These are phyloP conservation scores for Smittia aterrima DNA, from an alignment of 2,888 invertebrate species.

Conservation along the genomic window DNA sequence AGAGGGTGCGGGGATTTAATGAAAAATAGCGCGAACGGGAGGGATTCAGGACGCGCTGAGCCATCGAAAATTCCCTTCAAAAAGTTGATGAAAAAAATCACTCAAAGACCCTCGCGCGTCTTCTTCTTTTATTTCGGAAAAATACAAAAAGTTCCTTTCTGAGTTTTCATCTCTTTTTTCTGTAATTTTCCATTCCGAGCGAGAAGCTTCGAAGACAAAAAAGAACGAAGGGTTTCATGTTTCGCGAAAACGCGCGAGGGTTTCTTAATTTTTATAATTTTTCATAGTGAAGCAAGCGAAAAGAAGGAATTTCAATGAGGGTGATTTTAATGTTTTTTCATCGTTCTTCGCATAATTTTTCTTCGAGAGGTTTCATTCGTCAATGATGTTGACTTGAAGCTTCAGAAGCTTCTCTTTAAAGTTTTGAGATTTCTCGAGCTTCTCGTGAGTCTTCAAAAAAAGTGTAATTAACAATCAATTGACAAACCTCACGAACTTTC, in stretches of 20 bases:
- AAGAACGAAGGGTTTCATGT: constrained; percentile 19
- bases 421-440: too few relatives aligned
- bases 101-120: neutral
- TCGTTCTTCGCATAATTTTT: constrained; percentile 25
- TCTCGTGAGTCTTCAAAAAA: too few relatives aligned
- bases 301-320: constrained; percentile 31
- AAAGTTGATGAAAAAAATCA: neutral
- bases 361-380: neutral
- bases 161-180: constrained; percentile 22
- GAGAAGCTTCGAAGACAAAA: neutral
- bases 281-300: neutral
- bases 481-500: neutral
- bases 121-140: constrained; percentile 5
- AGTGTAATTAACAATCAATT: neutral
- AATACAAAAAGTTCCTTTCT: constrained; percentile 5
- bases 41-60: neutral
- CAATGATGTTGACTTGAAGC: too few relatives aligned
- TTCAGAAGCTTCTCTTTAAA: too few relatives aligned
- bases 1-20: constrained; percentile 23
- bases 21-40: constrained; percentile 8
- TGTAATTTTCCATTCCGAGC: constrained; percentile 22
- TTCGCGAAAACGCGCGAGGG: constrained; percentile 25
- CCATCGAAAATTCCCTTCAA: constrained; percentile 8
- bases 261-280: constrained; percentile 25
- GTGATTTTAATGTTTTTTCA: constrained; percentile 35